phyloP scores from a whole-genome alignment of 2,797 vertebrate genomes.

The Halcyon chelicuti region DNA sequence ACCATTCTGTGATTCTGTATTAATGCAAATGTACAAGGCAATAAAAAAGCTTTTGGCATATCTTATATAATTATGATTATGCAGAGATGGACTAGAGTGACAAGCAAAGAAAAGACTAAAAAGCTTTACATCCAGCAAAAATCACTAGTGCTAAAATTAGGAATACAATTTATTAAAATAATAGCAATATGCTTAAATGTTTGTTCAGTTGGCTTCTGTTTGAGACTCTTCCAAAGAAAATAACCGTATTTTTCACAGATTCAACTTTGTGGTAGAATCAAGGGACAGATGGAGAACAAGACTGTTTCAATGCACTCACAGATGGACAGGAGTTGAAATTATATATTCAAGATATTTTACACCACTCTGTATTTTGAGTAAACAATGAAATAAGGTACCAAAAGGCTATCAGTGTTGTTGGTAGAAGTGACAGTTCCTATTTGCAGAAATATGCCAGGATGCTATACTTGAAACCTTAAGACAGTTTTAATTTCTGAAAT shows the following conservation, averaged over 20 bases:
- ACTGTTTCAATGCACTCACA: not conserved
- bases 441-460: not conserved
- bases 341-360: not conserved
- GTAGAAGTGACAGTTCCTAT: not conserved
- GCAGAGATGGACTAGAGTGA: not conserved
- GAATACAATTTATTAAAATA: not conserved
- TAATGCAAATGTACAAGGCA: not conserved
- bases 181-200: not conserved
- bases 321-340: not conserved
- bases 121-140: not conserved
- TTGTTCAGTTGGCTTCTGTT: not conserved
- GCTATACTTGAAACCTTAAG: not conserved
- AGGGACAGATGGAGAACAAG: slow-evolving; percentile 48
- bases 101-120: not conserved
- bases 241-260: not conserved
- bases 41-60: not conserved
- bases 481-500: not conserved
- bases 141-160: not conserved
- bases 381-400: slow-evolving; percentile 24
- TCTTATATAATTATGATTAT: not conserved
- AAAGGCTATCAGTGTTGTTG: not conserved
- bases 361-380: slow-evolving; percentile 33
- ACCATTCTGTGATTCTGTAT: no score
- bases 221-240: slow-evolving; percentile 13
- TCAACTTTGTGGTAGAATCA: not conserved